Conservation (phyloP, 2,888 invertebrate species). For the Drosophila ustulata region DNA sequence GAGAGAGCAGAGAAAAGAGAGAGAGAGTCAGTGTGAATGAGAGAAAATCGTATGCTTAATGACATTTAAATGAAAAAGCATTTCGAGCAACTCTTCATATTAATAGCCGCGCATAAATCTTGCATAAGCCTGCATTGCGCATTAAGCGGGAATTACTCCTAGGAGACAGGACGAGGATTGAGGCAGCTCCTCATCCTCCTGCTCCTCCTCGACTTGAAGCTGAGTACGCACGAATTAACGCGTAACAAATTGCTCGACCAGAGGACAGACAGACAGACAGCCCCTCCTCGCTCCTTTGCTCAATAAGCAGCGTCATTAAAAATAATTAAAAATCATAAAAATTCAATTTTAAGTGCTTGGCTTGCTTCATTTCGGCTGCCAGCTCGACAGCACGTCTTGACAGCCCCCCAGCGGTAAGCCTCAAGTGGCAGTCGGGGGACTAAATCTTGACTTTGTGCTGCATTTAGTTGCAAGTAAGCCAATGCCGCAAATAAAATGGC, state of each 20-base stretch:
- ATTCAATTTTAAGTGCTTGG: conserved; percentile 79
- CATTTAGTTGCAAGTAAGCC: conserved; percentile 69
- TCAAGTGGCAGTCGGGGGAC: conserved; percentile 24
- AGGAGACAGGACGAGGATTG: neutral
- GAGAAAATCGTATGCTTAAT: conserved; percentile 75
- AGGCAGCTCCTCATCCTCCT: too few relatives aligned
- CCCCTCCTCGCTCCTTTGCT: conserved; percentile 9
- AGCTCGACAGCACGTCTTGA: conserved; percentile 57
- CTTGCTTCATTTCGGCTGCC: conserved; percentile 45
- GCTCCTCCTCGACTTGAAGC: conserved; percentile 49
- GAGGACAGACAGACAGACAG: conserved; percentile 28
- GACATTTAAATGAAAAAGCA: conserved; percentile 78
- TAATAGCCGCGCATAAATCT: conserved; percentile 79
- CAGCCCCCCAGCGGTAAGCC: conserved; percentile 60
- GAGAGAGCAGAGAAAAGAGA: conserved; percentile 1
- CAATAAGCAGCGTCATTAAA: conserved; percentile 83
- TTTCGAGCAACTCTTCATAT: conserved; percentile 79
- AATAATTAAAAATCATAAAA: conserved; percentile 84
- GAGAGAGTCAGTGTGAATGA: conserved; percentile 7
- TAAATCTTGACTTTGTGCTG: conserved; percentile 59
- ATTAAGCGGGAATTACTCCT: conserved; percentile 77
- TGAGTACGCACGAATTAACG: conserved; percentile 81
- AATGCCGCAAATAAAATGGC: conserved; percentile 63
- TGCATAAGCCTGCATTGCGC: conserved; percentile 81
- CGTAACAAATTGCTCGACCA: conserved; percentile 77